phyloP scores from a whole-genome alignment of 2,113 vertebrate genomes.

The Cygnus atratus region DNA sequence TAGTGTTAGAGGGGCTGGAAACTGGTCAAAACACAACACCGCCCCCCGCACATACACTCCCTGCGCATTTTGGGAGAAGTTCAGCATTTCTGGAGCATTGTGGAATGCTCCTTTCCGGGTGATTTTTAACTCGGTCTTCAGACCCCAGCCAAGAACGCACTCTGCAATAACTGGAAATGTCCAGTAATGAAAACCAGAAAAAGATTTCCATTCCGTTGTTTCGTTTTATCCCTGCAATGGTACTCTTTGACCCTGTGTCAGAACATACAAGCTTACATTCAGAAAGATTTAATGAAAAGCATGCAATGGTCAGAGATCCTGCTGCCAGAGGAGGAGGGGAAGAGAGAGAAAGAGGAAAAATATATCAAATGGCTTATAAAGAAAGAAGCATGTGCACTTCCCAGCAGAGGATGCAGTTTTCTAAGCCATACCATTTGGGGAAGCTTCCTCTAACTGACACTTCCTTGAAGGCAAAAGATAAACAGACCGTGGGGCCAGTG shows the following conservation, averaged over 20 bases:
- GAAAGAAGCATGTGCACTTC: constrained; percentile 1
- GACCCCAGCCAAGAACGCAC: neutral
- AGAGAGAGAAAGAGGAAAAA: neutral
- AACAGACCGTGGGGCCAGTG: constrained; percentile 52
- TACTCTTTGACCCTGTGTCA: constrained; percentile 41
- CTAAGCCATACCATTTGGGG: constrained; percentile 27
- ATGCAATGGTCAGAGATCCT: constrained; percentile 13
- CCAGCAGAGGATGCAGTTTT: constrained; percentile 23
- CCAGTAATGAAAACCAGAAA: constrained; percentile 39
- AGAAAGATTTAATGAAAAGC: constrained; percentile 63
- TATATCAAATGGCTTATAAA: constrained; percentile 25
- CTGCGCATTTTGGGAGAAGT: neutral
- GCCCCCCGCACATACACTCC: too few species aligned
- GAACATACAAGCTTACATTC: constrained; percentile 25
- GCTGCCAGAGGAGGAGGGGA: constrained; percentile 24
- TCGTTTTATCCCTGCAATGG: constrained; percentile 2
- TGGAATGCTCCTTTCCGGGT: neutral
- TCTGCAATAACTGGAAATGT: neutral
- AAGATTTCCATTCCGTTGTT: neutral
- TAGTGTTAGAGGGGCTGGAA: neutral
- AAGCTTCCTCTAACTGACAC: constrained; percentile 15
- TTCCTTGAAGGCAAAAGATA: constrained; percentile 62
- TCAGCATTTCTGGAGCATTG: neutral
- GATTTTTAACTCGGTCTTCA: constrained; percentile 11
- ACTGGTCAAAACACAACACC: neutral